A percentile compares a stretch with the other conserved stretches of the same genome.
Evolutionary conservation across 2,888 invertebrate genomes (phyloP).

Genomic region (Ditula angustiorana): DNA sequence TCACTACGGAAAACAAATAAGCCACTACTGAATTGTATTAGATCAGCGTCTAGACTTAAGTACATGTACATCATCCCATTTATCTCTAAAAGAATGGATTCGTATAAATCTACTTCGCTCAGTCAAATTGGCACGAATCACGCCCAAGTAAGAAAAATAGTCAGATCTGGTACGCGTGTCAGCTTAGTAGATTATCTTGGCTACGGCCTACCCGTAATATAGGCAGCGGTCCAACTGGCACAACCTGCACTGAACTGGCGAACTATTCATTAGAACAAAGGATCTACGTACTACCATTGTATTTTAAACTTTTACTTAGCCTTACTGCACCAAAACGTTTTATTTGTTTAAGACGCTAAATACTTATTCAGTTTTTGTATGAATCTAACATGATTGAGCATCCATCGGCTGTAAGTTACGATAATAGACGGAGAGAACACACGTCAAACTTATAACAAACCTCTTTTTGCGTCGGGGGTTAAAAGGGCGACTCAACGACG

Average conservation of each 20-base stretch:
- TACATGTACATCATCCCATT: neutral
- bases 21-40: neutral
- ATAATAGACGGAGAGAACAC: too few species aligned
- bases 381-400: too few species aligned
- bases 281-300: slow-evolving; percentile 59
- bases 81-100: neutral
- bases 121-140: slow-evolving; percentile 40
- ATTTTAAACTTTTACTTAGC: slow-evolving; percentile 64
- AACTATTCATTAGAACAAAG: slow-evolving; percentile 70
- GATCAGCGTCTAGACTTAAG: neutral
- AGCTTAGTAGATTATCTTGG: slow-evolving; percentile 73
- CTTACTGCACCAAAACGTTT: too few species aligned
- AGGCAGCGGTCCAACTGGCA: slow-evolving; percentile 51
- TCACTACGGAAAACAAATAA: neutral
- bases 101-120: slow-evolving; percentile 31
- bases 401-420: too few species aligned
- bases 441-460: too few species aligned
- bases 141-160: slow-evolving; percentile 39
- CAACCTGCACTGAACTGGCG: slow-evolving; percentile 39
- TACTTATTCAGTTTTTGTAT: too few species aligned
- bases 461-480: too few species aligned
- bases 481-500: too few species aligned
- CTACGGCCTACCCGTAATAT: slow-evolving; percentile 52
- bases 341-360: too few species aligned
- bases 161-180: slow-evolving; percentile 47